phyloP scores from a whole-genome alignment of 2,888 invertebrate species.

The Mongoloraphidia duomilia region DNA sequence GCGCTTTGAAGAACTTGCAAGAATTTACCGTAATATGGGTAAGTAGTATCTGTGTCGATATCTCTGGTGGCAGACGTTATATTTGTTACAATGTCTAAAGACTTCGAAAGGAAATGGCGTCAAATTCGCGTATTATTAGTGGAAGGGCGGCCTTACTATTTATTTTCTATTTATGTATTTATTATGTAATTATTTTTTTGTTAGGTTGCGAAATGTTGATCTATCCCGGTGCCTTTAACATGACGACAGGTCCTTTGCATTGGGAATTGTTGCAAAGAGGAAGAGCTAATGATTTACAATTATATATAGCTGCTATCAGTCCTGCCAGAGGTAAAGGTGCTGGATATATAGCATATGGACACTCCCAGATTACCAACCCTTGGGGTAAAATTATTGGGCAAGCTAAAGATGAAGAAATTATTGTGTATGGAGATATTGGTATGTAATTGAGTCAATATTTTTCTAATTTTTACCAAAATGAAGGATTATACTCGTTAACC shows the following conservation, averaged over 20 bases:
- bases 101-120: constrained; percentile 1
- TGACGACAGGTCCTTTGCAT: constrained; percentile 89
- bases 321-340: constrained; percentile 62
- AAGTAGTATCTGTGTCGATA: background rate
- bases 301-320: constrained; percentile 72
- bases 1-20: constrained; percentile 79
- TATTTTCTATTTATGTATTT: constrained; percentile 1
- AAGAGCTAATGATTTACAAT: constrained; percentile 78
- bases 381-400: constrained; percentile 62
- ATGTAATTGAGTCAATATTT: constrained; percentile 18
- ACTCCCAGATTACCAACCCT: constrained; percentile 70
- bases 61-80: background rate
- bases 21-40: constrained; percentile 48
- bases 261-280: constrained; percentile 76
- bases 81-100: background rate
- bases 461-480: background rate
- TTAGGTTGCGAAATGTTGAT: constrained; percentile 71
- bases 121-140: background rate
- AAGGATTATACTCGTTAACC: background rate
- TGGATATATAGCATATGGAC: constrained; percentile 79
- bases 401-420: constrained; percentile 54
- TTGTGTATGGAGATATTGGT: constrained; percentile 66
- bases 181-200: constrained; percentile 4
- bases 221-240: constrained; percentile 92
- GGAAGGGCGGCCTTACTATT: background rate